Evolutionary conservation across 2,888 invertebrate genomes (phyloP), one percentile per base, ranked within the genome.

Genomic region (Coleophora flavipennella): DNA sequence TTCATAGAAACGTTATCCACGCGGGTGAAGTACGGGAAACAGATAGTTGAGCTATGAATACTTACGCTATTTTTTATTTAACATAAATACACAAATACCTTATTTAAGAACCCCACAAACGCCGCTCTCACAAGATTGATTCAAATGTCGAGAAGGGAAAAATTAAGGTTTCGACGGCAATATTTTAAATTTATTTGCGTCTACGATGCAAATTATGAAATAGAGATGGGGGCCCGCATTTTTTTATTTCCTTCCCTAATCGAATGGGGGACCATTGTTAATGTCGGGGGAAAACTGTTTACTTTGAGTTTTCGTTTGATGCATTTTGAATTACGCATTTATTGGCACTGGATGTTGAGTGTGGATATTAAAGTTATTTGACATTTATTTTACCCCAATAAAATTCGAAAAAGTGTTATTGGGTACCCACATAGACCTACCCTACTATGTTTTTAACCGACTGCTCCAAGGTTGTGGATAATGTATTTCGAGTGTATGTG

Each of bases 101-200:
- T 4, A 3, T 20, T 20, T 6, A 4, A 6, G 20, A 20, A 20
- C 20, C 20, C 20, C 20, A 20, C 20, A 20, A 20, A 6, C 20
- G 20, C 27, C 13, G 11, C 28, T 10, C 28, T 46, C 43, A 40
- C 42, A 62, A 74, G 75, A 75, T 72, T 67, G 73, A 76, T 76
- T 63, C 62, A 57, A 59, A 59, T 66, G 67, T 62, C 67, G 68
- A 66, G 67, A 67, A 69, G 60, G 70, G 66, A 40, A 67, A 74
- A 74, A 72, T 76, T 78, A 76, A 72, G 72, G 72, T 33, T 59
- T 77, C 70, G 70, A 42, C 59, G 50, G 73, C 69, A 74, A 80
- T 80, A 80, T 79, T 81, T 78, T 71, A 80, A 79, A 80, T 78
- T 80, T 81, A 80, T 80, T 79, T 81, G 72, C 76, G 69, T 76